Base-by-base conservation (phyloP, 2,888 invertebrate genomes). In the Drosophila tanythrix region DNA sequence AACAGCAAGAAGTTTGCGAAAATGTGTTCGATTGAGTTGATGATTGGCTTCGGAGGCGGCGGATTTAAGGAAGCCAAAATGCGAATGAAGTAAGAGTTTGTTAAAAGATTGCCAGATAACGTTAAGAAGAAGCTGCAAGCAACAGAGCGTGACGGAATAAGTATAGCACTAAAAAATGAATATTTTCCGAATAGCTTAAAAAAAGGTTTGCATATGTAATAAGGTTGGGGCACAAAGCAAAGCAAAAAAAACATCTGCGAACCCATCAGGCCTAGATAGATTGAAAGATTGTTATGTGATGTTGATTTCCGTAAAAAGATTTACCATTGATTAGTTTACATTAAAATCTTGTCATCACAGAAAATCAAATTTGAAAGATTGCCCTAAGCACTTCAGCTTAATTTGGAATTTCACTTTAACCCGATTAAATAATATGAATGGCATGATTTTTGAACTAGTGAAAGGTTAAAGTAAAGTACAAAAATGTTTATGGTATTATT, bases 11-110 rank as follows among this genome's bases (percentile, higher is more conserved):
- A 71, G 71, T 71, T 67, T 31, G 46, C 48, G 65, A 27, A 71
- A 64, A 53, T 71, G 35, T 46, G 15, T 64, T 61, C 58, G n/a
- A 67, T 76, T 76, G 51, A 67, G 60, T 52, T 70, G 59, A 11
- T 51, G 51, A 62, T 75, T 70, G 61, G 11, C 38, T 40, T 52
- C 11, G 25, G 15, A 13, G 5, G 25, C 7, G 15, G 31, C 21
- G 15, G 7, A n/a, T 35, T 25, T 10, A 15, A 36, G 29, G 29
- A 35, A 29, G 29, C n/a, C 27, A 13, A 64, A 18, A 18, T 36
- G 38, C 15, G 63, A 21, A 18, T 35, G 29, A n/a, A 43, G 57
- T 35, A 36, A 21, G 29, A 58, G 31, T 36, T 64, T 25, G 43
- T 46, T 50, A 27, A 29, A 48, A 29, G 65, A 67, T 64, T 64